Base-by-base conservation (phyloP, 2,113 vertebrate genomes). In the Taxidea taxus region DNA sequence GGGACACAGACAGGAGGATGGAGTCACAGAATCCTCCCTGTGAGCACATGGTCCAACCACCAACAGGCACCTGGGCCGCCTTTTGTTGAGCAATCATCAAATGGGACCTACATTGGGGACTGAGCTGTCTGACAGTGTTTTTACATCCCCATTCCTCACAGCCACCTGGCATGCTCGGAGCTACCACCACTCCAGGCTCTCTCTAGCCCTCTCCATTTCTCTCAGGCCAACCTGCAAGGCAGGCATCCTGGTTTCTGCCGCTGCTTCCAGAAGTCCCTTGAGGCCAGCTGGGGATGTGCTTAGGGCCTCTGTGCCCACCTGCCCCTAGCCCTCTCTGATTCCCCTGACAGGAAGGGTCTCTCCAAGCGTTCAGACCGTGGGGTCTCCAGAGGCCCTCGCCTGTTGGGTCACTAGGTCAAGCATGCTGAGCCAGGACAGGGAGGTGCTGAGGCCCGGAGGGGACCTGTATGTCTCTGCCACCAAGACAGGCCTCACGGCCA, bases 131-230 rank as follows among this genome's bases (percentile, higher is more conserved):
- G 31, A 23, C 6, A 3, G 25, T 1, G 23, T 14, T 37, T 62
- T 7, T 14, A 25, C 0, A 2, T 25, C 27, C 25, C 20, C 25
- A 6, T 16, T 37, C 13, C 15, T 56, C 81, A 29, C 0, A 0
- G 90, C 78, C 62, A 49, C 54, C 37, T n/a, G 12, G 58, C 39
- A 54, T 56, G n/a, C 39, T 23, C 21, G 1, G 13, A 72, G 39
- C 47, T 29, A 25, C 21, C 12, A 4, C 21, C 2, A 14, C 23
- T 47, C 44, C 9, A 31, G 23, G 16, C 62, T 18, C 54, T 44
- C 78, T 23, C 25, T 5, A 12, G 8, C 21, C 29, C 60, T 74
- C 20, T 47, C 64, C 12, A 4, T 44, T 7, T 49, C 68, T 54
- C 80, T 64, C 31, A 81, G 68, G 56, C 44, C 20, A n/a, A 16